phyloP scores from a whole-genome alignment of 2,797 vertebrate species.

The Mormyrops boulengeri region DNA sequence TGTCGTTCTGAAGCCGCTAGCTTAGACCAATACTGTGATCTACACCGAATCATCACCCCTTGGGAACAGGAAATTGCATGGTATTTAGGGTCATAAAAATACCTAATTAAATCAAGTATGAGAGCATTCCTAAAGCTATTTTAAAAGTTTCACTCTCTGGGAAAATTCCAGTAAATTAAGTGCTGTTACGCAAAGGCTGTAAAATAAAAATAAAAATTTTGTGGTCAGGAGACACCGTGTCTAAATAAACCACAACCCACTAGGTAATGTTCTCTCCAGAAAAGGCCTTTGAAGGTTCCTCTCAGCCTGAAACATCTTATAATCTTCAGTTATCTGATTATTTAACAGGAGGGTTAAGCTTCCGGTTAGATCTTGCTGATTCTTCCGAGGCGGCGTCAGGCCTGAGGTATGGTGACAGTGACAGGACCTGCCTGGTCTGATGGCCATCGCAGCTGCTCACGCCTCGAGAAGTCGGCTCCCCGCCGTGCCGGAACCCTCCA shows the following conservation, averaged over 20 bases:
- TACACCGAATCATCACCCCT: not conserved
- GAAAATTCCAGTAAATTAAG: not conserved
- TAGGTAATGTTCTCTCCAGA: not conserved
- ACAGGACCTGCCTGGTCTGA: not conserved
- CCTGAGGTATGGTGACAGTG: not conserved
- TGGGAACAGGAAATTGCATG: not conserved
- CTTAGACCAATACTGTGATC: not conserved
- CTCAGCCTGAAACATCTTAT: not conserved
- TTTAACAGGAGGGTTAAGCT: not conserved
- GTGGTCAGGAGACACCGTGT: not conserved
- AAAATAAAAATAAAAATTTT: not conserved
- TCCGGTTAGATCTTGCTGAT: not conserved
- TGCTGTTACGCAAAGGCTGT: not conserved
- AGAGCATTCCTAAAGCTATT: not conserved
- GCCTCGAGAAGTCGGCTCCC: not conserved
- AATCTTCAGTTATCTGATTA: not conserved
- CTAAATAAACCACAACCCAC: not conserved
- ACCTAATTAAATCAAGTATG: not conserved
- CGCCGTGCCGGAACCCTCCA: not conserved
- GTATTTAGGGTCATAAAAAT: conserved; percentile 3
- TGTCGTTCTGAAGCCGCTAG: not conserved
- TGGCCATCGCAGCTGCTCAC: not conserved
- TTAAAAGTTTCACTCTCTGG: not conserved
- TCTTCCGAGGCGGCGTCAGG: not conserved
- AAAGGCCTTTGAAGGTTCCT: not conserved